Percentiles rank a stretch among this genome's conserved stretches.
Conservation (phyloP, 2,113 vertebrate species). For the Salminus brasiliensis region DNA sequence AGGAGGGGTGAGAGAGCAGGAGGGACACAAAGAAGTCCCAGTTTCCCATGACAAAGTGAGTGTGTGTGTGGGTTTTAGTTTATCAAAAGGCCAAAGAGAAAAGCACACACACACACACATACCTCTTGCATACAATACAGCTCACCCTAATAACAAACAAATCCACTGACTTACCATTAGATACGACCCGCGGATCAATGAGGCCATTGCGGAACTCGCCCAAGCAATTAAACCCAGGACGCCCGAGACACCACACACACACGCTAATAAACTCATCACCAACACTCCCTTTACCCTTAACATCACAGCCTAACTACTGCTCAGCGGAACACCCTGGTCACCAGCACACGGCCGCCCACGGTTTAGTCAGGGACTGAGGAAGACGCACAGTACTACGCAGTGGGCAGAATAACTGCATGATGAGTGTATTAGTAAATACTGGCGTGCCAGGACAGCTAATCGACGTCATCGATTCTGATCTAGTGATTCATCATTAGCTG, state of each 20-base stretch:
- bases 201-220: not conserved
- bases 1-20: not conserved
- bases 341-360: not conserved
- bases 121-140: not conserved
- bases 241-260: not conserved
- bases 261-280: not conserved
- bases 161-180: not conserved
- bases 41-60: not conserved
- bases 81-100: not conserved
- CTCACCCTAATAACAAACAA: not conserved
- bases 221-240: not conserved
- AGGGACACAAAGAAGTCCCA: slow-evolving; percentile 13
- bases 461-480: too few species aligned
- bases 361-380: too few species aligned
- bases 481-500: too few species aligned
- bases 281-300: not conserved
- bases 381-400: too few species aligned
- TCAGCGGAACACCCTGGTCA: not conserved
- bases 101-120: not conserved
- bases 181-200: not conserved
- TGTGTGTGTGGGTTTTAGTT: not conserved
- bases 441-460: too few species aligned
- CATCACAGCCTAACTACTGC: not conserved
- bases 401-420: too few species aligned
- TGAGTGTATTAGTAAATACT: too few species aligned